Evolutionary conservation across 2,797 vertebrate species (phyloP), one percentile per base, ranked within the genome.

Genomic region (Leuciscus waleckii): DNA sequence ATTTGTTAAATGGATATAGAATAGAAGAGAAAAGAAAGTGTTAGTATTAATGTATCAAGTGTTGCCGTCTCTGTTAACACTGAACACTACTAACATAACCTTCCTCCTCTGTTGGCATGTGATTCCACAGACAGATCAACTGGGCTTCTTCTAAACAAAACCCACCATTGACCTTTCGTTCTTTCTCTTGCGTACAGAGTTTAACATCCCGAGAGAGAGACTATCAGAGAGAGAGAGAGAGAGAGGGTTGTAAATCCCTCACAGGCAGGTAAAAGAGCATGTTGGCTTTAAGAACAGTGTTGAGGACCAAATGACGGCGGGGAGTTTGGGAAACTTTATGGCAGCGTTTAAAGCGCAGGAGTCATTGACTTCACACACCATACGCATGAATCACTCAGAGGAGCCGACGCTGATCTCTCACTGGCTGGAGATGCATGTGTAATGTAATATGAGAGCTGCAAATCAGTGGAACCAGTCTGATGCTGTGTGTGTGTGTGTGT

Each of bases 211-310:
- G 26, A n/a, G 29, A 68, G 56, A 85, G 23, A 79, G 67, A 29
- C 54, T 17, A 23, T 17, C 14, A n/a, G 49, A 9, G 61, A n/a
- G 65, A 49, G 68, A 39, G 74, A 23, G 46, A n/a, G 81, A 43
- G 39, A 7, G 67, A 37, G 37, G 39, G 79, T 13, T 78, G 79
- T 79, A 79, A 86, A 71, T 86, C 63, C 76, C 82, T 86, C 67
- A 65, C 82, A 43, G 63, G 73, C 46, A 74, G 41, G 58, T 49
- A 81, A 61, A 80, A 43, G 51, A 56, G 87, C n/a, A 4, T 35
- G 82, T 69, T 81, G 86, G 83, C 88, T 91, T 91, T 92, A 92
- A 91, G 86, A 79, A 88, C 78, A 91, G 91, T 90, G 84, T 10
- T 76, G 32, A 74, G 69, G n/a, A 56, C 29, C 2, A 49, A 75